Percentiles rank a stretch among this genome's conserved stretches.
phyloP scores from a whole-genome alignment of 2,797 vertebrate genomes.

The Notamacropus eugenii region DNA sequence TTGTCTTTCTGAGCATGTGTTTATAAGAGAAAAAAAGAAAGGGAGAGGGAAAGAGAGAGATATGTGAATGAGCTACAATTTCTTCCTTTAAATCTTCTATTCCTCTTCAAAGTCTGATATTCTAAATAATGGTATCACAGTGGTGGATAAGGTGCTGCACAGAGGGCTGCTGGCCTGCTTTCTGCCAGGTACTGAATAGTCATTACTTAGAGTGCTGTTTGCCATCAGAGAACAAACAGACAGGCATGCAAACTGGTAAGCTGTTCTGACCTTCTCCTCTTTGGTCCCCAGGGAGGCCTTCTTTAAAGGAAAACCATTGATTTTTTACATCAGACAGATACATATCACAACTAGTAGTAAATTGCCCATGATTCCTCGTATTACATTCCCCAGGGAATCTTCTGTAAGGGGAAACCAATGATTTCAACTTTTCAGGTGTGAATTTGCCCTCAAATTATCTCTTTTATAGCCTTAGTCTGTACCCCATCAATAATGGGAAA shows the following conservation, averaged over 20 bases:
- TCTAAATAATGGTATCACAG: not conserved
- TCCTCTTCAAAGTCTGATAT: constrained; percentile 42
- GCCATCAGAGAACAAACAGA: constrained; percentile 47
- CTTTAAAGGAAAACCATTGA: constrained; percentile 61
- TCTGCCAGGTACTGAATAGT: constrained; percentile 4
- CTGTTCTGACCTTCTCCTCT: constrained; percentile 62
- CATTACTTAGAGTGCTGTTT: constrained; percentile 62
- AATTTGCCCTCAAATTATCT: constrained; percentile 77
- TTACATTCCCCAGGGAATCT: constrained; percentile 68
- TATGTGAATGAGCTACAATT: constrained; percentile 6
- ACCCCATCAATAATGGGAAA: constrained; percentile 69
- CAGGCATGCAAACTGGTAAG: constrained; percentile 59
- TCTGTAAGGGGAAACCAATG: constrained; percentile 70
- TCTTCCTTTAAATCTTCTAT: constrained; percentile 38
- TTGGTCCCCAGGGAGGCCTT: constrained; percentile 50
- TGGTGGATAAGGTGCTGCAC: not conserved
- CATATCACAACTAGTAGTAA: constrained; percentile 70
- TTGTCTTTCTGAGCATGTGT: not conserved
- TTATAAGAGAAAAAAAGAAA: not conserved
- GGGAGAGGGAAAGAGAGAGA: constrained; percentile 1
- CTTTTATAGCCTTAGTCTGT: constrained; percentile 64
- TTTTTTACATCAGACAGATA: constrained; percentile 67
- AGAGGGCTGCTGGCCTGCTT: not conserved
- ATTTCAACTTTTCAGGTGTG: constrained; percentile 79
- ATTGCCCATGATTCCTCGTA: constrained; percentile 68